Percentiles rank a stretch among this genome's conserved stretches.
phyloP scores from a whole-genome alignment of 2,888 invertebrate species.

The Leucania comma region DNA sequence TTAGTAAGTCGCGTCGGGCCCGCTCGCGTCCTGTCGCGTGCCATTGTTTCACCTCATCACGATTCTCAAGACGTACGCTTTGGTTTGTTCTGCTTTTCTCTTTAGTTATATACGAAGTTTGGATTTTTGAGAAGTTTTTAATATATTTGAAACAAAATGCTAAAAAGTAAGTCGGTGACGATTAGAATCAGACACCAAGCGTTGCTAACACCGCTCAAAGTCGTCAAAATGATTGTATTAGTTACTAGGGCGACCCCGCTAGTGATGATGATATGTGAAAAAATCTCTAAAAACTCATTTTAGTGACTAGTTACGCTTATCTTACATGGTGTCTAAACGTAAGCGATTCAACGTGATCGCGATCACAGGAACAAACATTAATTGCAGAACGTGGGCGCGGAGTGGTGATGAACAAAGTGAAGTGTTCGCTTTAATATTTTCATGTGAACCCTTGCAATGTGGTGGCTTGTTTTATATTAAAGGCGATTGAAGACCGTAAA shows the following conservation, averaged over 20 bases:
- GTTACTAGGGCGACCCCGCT: not conserved
- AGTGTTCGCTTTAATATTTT: too few relatives aligned
- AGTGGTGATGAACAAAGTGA: too few relatives aligned
- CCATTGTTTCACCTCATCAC: constrained; percentile 81
- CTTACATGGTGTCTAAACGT: too few relatives aligned
- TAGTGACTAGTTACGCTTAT: too few relatives aligned
- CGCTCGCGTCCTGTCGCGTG: constrained; percentile 64
- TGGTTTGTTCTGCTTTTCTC: constrained; percentile 53
- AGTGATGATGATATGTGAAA: not conserved
- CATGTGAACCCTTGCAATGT: too few relatives aligned
- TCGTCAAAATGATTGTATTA: not conserved
- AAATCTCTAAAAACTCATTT: not conserved
- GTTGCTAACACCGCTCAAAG: not conserved
- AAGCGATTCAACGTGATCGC: too few relatives aligned
- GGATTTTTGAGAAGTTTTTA: constrained; percentile 8
- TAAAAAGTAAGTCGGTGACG: not conserved
- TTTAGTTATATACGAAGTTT: constrained; percentile 4
- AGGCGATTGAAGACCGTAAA: too few relatives aligned
- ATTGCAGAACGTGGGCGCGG: too few relatives aligned
- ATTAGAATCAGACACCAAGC: not conserved
- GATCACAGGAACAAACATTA: too few relatives aligned
- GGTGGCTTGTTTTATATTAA: too few relatives aligned
- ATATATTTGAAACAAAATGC: not conserved
- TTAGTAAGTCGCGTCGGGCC: constrained; percentile 74
- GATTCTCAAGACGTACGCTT: constrained; percentile 74